phyloP scores from a whole-genome alignment of 2,797 vertebrate species.

The Poliocrania exsul region DNA sequence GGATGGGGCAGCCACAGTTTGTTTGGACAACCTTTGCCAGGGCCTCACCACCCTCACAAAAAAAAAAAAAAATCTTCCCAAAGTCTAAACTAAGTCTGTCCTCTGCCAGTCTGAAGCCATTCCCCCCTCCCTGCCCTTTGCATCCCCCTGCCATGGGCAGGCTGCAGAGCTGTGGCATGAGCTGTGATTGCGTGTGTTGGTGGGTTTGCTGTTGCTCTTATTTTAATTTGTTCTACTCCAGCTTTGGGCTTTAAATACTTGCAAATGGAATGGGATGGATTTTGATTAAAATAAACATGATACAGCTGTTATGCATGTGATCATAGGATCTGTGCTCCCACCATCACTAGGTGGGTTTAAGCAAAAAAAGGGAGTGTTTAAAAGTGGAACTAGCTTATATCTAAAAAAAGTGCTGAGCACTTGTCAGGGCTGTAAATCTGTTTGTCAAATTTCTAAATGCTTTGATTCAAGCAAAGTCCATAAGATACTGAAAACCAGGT shows the following conservation, averaged over 20 bases:
- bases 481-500: neutral
- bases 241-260: neutral
- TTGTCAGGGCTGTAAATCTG: neutral
- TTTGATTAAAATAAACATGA: neutral
- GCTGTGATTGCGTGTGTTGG: neutral
- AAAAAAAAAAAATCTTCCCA: neutral
- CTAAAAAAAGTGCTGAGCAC: neutral
- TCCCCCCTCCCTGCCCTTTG: neutral
- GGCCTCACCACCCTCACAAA: rapidly evolving
- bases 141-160: neutral
- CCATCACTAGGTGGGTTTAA: neutral
- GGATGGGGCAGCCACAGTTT: neutral
- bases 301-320: neutral
- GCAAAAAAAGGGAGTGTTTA: neutral
- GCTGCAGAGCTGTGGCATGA: neutral
- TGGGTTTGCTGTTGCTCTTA: neutral
- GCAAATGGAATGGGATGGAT: neutral
- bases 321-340: neutral
- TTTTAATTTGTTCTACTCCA: neutral
- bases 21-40: neutral
- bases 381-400: neutral
- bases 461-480: neutral
- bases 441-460: neutral
- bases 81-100: neutral
- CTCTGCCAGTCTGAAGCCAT: neutral